Evolutionary conservation across 1,140 invertebrate genomes (phyloP).

Genomic region (Drosophila kurseongensis): DNA sequence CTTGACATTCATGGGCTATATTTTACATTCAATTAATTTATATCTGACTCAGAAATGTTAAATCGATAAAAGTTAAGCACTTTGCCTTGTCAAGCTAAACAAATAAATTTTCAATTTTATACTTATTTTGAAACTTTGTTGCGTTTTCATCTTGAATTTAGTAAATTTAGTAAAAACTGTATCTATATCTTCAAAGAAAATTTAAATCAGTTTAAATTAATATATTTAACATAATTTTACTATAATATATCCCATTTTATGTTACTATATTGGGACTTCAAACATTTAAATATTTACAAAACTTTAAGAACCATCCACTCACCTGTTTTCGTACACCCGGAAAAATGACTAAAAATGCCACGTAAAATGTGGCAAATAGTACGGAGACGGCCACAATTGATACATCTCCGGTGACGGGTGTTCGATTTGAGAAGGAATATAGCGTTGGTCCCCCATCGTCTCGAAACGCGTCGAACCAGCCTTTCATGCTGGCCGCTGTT

Average conservation of each 20-base stretch:
- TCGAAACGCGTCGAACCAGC: slow-evolving; percentile 97
- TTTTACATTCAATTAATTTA: not conserved
- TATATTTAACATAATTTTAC: no score
- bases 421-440: slow-evolving; percentile 96
- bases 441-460: slow-evolving; percentile 96
- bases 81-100: not conserved
- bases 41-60: slow-evolving; percentile 6
- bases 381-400: slow-evolving; percentile 93
- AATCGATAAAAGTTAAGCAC: slow-evolving; percentile 1
- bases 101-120: not conserved
- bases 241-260: no score
- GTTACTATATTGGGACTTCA: no score
- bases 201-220: no score
- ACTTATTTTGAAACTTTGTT: not conserved
- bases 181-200: no score
- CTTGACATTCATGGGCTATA: slow-evolving; percentile 17
- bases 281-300: not conserved
- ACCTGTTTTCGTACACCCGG: slow-evolving; percentile 98
- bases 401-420: slow-evolving; percentile 96
- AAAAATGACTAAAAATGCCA: slow-evolving; percentile 96
- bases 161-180: no score
- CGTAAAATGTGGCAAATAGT: slow-evolving; percentile 94
- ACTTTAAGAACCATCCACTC: slow-evolving; percentile 55
- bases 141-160: no score
- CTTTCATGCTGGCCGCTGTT: slow-evolving; percentile 88